Evolutionary conservation across 1,140 invertebrate genomes (phyloP), one percentile per base, ranked within the genome.

Genomic region (Eurosta solidaginis): DNA sequence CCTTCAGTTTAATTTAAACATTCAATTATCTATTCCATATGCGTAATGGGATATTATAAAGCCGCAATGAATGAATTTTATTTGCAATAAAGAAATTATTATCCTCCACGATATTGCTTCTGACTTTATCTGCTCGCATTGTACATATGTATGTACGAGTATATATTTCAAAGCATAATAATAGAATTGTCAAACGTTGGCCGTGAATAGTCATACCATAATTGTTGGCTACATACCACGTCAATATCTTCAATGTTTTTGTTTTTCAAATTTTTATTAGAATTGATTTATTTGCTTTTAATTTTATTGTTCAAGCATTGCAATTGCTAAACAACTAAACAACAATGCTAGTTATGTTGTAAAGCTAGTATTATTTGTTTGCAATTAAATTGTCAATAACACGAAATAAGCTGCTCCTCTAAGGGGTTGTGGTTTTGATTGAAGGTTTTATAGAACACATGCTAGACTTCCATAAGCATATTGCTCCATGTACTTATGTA

Each of bases 381-480:
- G 59, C 59, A 68, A 68, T 68, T 68, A 68, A 68, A 68, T 68
- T 68, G 59, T 68, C 59, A 68, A 68, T 68, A 68, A 40, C 59
- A 40, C 17, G 59, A 68, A 68, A 68, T 68, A 29, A 68, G 54
- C 59, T 68, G n/a, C 17, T 36, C 59, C 33, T 33, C 59, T 17
- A 42, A 40, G 59, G 59, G 59, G 33, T 20, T 68, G 40, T 10
- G 33, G 33, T 22, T n/a, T 14, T 68, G 59, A 42, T 68, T 68
- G 33, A 68, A 68, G 59, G 59, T 68, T 68, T 68, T 22, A n/a
- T 20, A 22, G 59, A 40, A n/a, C n/a, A n/a, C n/a, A n/a, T n/a
- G n/a, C n/a, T n/a, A n/a, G n/a, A n/a, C n/a, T n/a, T n/a, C n/a
- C 14, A 47, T 17, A 47, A 47, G 4, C n/a, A 1, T 47, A 47